These are phyloP conservation scores for Drosophila sordidula DNA, from an alignment of 2,888 invertebrate genomes.

Conservation along the genomic window DNA sequence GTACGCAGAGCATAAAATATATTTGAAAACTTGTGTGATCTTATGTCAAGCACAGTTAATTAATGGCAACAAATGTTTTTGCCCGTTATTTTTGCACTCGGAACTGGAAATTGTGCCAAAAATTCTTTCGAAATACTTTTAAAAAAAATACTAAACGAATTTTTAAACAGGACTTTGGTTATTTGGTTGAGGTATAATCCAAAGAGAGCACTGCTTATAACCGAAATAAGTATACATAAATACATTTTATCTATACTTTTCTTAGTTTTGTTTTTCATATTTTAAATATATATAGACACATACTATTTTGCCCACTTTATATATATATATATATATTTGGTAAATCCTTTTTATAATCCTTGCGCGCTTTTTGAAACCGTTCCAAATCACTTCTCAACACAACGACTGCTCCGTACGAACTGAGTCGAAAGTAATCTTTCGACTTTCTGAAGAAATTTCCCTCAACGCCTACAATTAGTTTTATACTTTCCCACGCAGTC, in stretches of 20 bases:
- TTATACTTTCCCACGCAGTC: slow-evolving; percentile 67
- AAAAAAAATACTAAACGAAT: neutral
- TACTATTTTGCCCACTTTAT: slow-evolving; percentile 25
- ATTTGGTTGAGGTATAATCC: neutral
- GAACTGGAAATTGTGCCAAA: slow-evolving; percentile 29
- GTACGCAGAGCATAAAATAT: slow-evolving; percentile 33
- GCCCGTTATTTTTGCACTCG: slow-evolving; percentile 59
- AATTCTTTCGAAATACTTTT: slow-evolving; percentile 3
- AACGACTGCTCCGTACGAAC: slow-evolving; percentile 63
- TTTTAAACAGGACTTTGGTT: slow-evolving; percentile 22
- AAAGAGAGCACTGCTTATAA: too few species aligned
- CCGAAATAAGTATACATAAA: neutral
- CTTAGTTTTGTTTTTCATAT: neutral
- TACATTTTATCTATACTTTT: neutral
- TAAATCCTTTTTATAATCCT: slow-evolving; percentile 54
- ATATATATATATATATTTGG: slow-evolving; percentile 4
- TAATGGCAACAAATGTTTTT: slow-evolving; percentile 66
- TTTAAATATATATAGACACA: slow-evolving; percentile 2
- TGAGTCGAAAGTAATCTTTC: slow-evolving; percentile 53
- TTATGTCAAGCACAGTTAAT: slow-evolving; percentile 61
- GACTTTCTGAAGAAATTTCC: slow-evolving; percentile 67
- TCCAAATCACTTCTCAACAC: slow-evolving; percentile 65
- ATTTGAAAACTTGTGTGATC: slow-evolving; percentile 36
- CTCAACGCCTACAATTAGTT: slow-evolving; percentile 72
- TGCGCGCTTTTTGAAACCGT: slow-evolving; percentile 14